Evolutionary conservation across 2,797 vertebrate genomes (phyloP), one percentile per base, ranked within the genome.

Genomic region (Siniperca scherzeri): DNA sequence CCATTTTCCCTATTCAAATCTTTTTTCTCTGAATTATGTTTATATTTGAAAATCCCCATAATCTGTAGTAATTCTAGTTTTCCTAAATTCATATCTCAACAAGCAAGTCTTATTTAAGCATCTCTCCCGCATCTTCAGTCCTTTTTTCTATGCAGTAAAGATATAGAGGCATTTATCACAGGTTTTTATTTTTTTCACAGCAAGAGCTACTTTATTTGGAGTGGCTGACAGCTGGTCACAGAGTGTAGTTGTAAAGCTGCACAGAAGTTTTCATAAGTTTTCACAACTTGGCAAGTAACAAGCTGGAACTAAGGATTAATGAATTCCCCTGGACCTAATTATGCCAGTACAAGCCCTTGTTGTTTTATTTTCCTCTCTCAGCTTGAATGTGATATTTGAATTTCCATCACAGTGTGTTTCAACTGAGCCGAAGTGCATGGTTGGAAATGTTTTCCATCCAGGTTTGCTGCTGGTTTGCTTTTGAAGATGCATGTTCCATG

Each of bases 311-410:
- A 33, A 91, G 88, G 92, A 92, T 93, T 80, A 91, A 92, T 91
- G 83, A 93, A 94, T 94, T 93, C 83, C 90, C 88, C 44, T 74
- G 89, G 84, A 93, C 74, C 78, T 82, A 79, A 88, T 89, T 86
- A 83, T 78, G 59, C 84, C 81, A 90, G 85, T 76, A 91, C 78
- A 91, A 89, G 86, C 78, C 71, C 86, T 88, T 82, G 75, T 88
- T 81, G 76, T 87, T 93, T 86, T 78, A 55, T 90, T 90, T 86
- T 83, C 81, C 74, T 73, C 76, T 76, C 70, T 81, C 79, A 65
- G 76, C 83, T 78, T 48, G 62, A 74, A 75, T 84, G 77, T 90
- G 71, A 81, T 87, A 77, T 91, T 92, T 92, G 87, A 79, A 82
- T 94, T 93, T 94, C 91, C 91, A 88, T 92, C 85, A 79, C 89